These are phyloP conservation scores for Hypena proboscidalis DNA, from an alignment of 2,888 invertebrate genomes.

Conservation along the genomic window DNA sequence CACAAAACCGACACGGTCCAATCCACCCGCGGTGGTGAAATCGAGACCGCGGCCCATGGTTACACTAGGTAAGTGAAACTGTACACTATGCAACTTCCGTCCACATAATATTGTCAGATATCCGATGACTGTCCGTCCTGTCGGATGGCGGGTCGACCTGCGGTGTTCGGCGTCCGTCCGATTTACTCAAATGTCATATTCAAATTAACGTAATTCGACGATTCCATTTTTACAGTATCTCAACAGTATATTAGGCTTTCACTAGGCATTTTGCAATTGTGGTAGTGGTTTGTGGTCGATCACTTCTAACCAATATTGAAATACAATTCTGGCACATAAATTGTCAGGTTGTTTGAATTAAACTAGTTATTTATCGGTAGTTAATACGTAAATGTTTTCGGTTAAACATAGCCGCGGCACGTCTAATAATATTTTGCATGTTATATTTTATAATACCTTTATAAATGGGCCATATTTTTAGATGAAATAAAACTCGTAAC, in stretches of 20 bases:
- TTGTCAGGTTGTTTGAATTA: no score
- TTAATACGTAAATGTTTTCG: no score
- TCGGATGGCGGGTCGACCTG: slow-evolving; percentile 52
- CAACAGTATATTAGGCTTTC: neutral
- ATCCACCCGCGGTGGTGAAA: slow-evolving; percentile 66
- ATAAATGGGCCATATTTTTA: no score
- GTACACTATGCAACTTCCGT: slow-evolving; percentile 80
- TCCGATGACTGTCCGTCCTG: slow-evolving; percentile 65
- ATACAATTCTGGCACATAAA: no score
- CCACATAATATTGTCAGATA: slow-evolving; percentile 69
- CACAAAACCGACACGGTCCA: slow-evolving; percentile 69
- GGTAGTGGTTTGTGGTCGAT: neutral
- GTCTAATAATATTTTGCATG: no score
- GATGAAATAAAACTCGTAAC: no score
- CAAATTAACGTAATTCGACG: slow-evolving; percentile 30
- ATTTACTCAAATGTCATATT: slow-evolving; percentile 41
- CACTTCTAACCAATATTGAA: neutral
- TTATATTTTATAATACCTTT: no score
- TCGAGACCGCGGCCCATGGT: slow-evolving; percentile 67
- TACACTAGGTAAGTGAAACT: slow-evolving; percentile 73
- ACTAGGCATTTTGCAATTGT: neutral
- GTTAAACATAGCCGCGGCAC: no score
- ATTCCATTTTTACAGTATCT: slow-evolving; percentile 5
- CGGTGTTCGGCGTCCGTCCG: slow-evolving; percentile 64
- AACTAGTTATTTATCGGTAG: no score